These are phyloP conservation scores for Margaritifera margaritifera DNA, from an alignment of 2,888 invertebrate species.

Conservation along the genomic window DNA sequence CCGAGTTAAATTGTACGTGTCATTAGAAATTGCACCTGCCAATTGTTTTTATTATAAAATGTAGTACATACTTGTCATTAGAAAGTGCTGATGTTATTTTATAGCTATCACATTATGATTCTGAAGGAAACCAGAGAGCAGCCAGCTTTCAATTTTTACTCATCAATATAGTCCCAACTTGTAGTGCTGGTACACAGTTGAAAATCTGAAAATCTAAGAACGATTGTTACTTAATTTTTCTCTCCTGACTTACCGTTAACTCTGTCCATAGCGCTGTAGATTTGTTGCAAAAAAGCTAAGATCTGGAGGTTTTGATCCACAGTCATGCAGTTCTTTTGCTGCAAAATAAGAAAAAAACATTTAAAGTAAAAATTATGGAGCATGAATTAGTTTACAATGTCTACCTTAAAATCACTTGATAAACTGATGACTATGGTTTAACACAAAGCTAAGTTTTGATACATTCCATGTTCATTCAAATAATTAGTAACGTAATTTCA, in stretches of 20 bases:
- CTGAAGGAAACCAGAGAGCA: too few species aligned
- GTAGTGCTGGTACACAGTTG: too few species aligned
- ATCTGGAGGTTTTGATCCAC: conserved; percentile 31
- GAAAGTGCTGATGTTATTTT: too few species aligned
- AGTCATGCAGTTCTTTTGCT: conserved; percentile 32
- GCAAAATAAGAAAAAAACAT: conserved; percentile 8
- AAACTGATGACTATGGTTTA: background rate
- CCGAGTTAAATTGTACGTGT: too few species aligned
- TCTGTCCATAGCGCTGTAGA: conserved; percentile 9
- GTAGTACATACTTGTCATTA: too few species aligned
- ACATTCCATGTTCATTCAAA: too few species aligned
- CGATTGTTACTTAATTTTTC: background rate
- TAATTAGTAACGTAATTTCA: too few species aligned
- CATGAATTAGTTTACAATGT: background rate
- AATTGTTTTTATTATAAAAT: too few species aligned
- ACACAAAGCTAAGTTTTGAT: background rate
- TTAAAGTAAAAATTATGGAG: background rate
- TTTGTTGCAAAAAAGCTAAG: conserved; percentile 30
- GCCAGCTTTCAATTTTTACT: too few species aligned
- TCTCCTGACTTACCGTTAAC: background rate
- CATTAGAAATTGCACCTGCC: too few species aligned
- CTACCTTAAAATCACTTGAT: background rate
- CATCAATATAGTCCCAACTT: too few species aligned
- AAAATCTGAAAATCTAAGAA: background rate
- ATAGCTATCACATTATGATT: too few species aligned